Percentiles rank a stretch among this genome's conserved stretches.
Conservation (phyloP, 2,888 invertebrate species). For the Xanthorhoe designata region DNA sequence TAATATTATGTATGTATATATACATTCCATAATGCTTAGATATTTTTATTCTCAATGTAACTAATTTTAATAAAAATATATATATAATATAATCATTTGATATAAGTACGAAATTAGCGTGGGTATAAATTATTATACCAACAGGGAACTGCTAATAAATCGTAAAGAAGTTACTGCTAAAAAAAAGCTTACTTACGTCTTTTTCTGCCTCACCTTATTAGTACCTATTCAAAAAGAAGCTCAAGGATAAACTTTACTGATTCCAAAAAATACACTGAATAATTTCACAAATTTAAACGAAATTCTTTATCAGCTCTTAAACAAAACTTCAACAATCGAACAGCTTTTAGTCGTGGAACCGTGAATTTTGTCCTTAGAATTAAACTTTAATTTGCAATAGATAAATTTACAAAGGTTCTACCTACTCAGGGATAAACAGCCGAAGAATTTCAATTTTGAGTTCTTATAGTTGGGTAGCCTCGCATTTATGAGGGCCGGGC, state of each 20-base stretch:
- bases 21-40: too few relatives aligned
- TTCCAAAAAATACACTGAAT: slow-evolving; percentile 38
- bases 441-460: slow-evolving; percentile 51
- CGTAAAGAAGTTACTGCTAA: neutral
- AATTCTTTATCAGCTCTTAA: slow-evolving; percentile 50
- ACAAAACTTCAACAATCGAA: slow-evolving; percentile 49
- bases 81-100: too few relatives aligned
- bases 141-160: too few relatives aligned
- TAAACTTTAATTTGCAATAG: slow-evolving; percentile 38
- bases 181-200: neutral
- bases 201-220: neutral
- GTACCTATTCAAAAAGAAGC: neutral
- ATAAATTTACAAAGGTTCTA: slow-evolving; percentile 33
- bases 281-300: slow-evolving; percentile 54
- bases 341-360: slow-evolving; percentile 41
- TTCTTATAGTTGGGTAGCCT: slow-evolving; percentile 45
- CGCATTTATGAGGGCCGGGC: slow-evolving; percentile 44
- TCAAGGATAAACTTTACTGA: neutral
- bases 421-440: slow-evolving; percentile 44
- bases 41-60: too few relatives aligned
- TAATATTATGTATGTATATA: too few relatives aligned
- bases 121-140: too few relatives aligned
- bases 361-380: slow-evolving; percentile 35
- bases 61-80: too few relatives aligned
- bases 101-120: too few relatives aligned